Percentiles rank a stretch among this genome's conserved stretches.
Conservation (phyloP, 2,797 vertebrate genomes). For the Lophius americanus region DNA sequence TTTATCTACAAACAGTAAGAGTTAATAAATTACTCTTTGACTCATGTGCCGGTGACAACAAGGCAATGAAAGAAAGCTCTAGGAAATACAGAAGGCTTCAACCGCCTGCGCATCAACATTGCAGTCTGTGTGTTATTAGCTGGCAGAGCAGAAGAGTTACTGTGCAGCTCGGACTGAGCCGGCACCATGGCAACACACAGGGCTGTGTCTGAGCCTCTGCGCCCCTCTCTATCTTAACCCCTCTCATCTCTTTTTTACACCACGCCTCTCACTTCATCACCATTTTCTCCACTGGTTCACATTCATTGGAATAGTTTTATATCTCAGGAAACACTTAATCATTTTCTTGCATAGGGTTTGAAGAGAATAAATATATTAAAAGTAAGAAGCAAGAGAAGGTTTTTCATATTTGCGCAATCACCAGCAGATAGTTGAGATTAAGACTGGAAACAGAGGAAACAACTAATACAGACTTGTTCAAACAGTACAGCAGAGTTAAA, state of each 20-base stretch:
- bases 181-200: conserved; percentile 83
- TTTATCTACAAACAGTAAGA: no score
- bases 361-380: not conserved
- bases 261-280: conserved; percentile 56
- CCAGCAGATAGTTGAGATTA: not conserved
- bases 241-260: conserved; percentile 41
- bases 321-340: not conserved
- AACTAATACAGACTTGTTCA: not conserved
- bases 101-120: conserved; percentile 65
- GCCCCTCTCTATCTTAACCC: conserved; percentile 4
- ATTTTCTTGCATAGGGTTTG: not conserved
- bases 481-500: not conserved
- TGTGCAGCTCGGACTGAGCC: conserved; percentile 78
- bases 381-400: not conserved
- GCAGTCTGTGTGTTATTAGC: conserved; percentile 78
- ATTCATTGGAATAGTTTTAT: not conserved
- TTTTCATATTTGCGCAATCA: not conserved
- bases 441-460: not conserved
- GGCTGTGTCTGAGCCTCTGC: conserved; percentile 57
- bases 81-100: conserved; percentile 53
- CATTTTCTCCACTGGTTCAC: conserved; percentile 4
- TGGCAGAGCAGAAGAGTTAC: conserved; percentile 74
- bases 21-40: conserved; percentile 4
- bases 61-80: conserved; percentile 19
- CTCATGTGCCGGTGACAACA: conserved; percentile 18